phyloP scores from a whole-genome alignment of 2,797 vertebrate genomes.

The Sebastiscus tertius region DNA sequence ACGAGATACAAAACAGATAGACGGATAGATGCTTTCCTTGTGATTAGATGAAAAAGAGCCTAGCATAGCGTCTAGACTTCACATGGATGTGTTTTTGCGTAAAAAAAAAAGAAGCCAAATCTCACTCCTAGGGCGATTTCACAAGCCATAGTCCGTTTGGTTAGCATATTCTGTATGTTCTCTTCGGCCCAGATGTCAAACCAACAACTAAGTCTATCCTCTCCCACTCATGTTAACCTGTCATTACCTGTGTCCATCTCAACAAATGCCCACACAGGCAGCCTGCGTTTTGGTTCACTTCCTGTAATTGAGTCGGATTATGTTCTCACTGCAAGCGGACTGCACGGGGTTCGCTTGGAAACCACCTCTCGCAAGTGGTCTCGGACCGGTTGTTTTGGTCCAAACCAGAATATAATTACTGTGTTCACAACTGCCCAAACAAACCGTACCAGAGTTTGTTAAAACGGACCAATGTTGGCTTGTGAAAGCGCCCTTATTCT shows the following conservation, averaged over 20 bases:
- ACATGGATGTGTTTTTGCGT: neutral
- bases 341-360: neutral
- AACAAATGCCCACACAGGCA: neutral
- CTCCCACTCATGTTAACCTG: too few species aligned
- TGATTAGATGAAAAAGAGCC: neutral
- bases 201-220: neutral
- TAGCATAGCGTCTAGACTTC: neutral
- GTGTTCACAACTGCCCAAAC: neutral
- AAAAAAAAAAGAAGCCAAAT: neutral
- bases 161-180: too few species aligned
- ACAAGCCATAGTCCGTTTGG: too few species aligned
- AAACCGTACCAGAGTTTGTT: neutral
- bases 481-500: neutral
- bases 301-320: neutral
- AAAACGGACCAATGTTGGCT: neutral
- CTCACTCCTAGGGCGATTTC: too few species aligned
- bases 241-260: neutral
- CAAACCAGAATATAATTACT: neutral
- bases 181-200: too few species aligned
- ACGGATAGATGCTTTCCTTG: neutral
- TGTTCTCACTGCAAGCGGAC: neutral
- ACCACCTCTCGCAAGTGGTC: neutral
- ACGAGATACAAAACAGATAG: neutral
- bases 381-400: neutral
- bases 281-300: neutral